A percentile compares a stretch with the other conserved stretches of the same genome.
These are phyloP conservation scores for Petroica traversi DNA, from an alignment of 2,113 vertebrate species.

Conservation along the genomic window DNA sequence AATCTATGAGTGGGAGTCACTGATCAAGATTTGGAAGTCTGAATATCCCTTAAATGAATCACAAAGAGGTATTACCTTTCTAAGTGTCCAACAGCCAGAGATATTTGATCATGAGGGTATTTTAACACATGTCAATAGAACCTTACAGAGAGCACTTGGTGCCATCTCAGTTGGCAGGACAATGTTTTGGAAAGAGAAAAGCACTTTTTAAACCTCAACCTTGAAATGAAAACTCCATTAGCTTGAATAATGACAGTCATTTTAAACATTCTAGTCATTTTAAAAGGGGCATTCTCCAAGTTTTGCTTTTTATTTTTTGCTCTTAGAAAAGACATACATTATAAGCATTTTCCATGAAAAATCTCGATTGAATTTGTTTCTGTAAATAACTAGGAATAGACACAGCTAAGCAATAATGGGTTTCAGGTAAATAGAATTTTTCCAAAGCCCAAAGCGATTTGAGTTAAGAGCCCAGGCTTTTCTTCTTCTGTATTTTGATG, in stretches of 20 bases:
- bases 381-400: not conserved
- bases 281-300: not conserved
- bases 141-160: not conserved
- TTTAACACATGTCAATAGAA: not conserved
- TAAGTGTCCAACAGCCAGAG: not conserved
- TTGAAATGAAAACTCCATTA: not conserved
- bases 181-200: not conserved
- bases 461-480: not conserved
- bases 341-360: not conserved
- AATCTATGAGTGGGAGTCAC: not conserved
- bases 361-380: not conserved
- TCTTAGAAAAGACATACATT: not conserved
- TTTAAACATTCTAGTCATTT: not conserved
- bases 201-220: not conserved
- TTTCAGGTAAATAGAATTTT: not conserved
- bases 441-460: not conserved
- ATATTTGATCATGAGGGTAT: not conserved
- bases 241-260: not conserved
- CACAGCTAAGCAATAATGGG: not conserved
- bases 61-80: not conserved
- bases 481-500: not conserved
- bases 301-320: not conserved
- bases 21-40: not conserved
- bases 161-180: not conserved
- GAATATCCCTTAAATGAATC: not conserved